phyloP scores from a whole-genome alignment of 2,888 invertebrate species.

The Diarsia dahlii region DNA sequence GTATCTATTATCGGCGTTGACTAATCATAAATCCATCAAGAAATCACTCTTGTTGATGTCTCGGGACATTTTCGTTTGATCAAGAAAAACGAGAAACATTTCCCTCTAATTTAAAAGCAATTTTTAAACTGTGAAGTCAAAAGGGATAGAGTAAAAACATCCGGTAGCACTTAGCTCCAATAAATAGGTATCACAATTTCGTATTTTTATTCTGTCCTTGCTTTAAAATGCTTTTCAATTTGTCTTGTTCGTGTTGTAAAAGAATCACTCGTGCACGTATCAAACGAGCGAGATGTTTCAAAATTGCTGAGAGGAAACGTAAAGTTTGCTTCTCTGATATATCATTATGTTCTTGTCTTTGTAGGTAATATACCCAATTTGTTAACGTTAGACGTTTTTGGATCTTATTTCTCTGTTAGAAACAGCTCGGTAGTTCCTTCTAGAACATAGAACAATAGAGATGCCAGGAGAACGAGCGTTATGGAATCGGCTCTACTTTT shows the following conservation, averaged over 20 bases:
- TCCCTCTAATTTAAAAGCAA: conserved; percentile 34
- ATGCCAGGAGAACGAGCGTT: not conserved
- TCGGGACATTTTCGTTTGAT: conserved; percentile 44
- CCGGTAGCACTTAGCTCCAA: conserved; percentile 15
- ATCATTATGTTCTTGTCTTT: conserved; percentile 3
- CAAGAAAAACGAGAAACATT: conserved; percentile 17
- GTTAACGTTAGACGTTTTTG: not conserved
- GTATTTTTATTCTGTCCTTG: conserved; percentile 16
- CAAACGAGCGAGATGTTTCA: conserved; percentile 25
- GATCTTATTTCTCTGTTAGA: not conserved
- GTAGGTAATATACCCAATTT: not conserved
- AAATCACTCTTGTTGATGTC: conserved; percentile 42
- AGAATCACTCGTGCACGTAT: conserved; percentile 44
- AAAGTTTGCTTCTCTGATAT: conserved; percentile 18
- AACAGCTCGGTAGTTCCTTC: not conserved
- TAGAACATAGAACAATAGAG: not conserved
- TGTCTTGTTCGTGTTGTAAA: conserved; percentile 14
- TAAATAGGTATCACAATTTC: conserved; percentile 18
- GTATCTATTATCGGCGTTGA: conserved; percentile 39
- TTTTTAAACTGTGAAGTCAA: conserved; percentile 20
- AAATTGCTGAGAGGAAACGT: conserved; percentile 11
- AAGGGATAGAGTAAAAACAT: conserved; percentile 45
- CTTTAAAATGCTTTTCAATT: conserved; percentile 38
- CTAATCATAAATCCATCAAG: conserved; percentile 44
- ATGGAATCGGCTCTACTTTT: not conserved